These are phyloP conservation scores for Micoletzkya japonica DNA, from an alignment of 2,888 invertebrate species.

Conservation along the genomic window DNA sequence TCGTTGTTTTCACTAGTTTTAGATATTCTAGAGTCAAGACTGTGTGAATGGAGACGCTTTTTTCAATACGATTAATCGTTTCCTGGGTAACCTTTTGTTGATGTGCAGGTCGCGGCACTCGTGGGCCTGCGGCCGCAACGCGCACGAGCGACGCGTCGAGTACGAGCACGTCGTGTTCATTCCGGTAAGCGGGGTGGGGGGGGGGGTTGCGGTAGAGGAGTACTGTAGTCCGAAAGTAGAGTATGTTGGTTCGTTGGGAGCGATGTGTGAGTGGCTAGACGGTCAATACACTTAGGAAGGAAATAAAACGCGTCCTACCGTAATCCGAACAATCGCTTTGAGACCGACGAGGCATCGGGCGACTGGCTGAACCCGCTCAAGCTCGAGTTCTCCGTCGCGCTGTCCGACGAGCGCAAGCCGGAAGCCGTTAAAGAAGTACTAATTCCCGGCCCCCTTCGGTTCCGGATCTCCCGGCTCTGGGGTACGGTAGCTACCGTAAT, in stretches of 20 bases:
- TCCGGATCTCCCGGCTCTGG: neutral
- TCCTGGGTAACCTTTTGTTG: too few relatives aligned
- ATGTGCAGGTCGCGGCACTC: slow-evolving; percentile 23
- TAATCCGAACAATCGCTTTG: neutral
- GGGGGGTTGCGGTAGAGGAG: too few relatives aligned
- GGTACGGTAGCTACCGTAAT: neutral
- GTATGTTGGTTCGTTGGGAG: neutral
- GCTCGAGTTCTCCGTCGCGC: slow-evolving; percentile 56
- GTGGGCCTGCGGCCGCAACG: slow-evolving; percentile 59
- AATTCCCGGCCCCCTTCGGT: neutral
- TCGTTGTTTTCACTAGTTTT: neutral
- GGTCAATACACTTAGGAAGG: too few relatives aligned
- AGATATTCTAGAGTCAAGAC: too few relatives aligned
- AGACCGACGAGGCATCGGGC: slow-evolving; percentile 37
- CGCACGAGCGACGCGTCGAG: slow-evolving; percentile 38
- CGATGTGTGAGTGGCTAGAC: too few relatives aligned
- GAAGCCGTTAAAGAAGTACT: slow-evolving; percentile 19
- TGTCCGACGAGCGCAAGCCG: slow-evolving; percentile 32
- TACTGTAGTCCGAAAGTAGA: neutral
- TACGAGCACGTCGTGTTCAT: slow-evolving; percentile 48
- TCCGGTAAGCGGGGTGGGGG: too few relatives aligned
- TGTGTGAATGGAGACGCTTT: too few relatives aligned
- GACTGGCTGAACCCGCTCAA: slow-evolving; percentile 67
- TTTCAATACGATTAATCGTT: too few relatives aligned
- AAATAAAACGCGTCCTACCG: too few relatives aligned